Conservation (phyloP, 2,797 vertebrate genomes). For the Leptodactylus fallax region DNA sequence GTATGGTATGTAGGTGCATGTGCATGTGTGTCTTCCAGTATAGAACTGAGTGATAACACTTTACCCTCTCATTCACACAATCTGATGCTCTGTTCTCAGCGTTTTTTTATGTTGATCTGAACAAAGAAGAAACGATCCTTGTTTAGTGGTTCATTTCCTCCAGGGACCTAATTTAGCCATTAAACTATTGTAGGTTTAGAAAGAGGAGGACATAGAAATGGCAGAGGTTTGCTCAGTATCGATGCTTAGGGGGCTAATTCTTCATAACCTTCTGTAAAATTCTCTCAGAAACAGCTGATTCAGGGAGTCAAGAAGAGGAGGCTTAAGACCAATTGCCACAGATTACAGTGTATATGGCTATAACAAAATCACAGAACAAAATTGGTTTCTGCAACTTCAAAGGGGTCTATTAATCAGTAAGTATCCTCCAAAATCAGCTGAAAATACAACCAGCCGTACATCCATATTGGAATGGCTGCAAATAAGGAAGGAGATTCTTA, state of each 20-base stretch:
- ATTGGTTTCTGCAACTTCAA: constrained; percentile 41
- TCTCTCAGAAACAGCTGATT: constrained; percentile 75
- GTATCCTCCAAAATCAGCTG: constrained; percentile 19
- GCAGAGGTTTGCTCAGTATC: constrained; percentile 73
- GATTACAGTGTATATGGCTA: constrained; percentile 54
- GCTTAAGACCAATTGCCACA: constrained; percentile 57
- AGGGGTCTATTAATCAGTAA: constrained; percentile 25
- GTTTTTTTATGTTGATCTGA: constrained; percentile 77
- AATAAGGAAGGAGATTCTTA: not conserved
- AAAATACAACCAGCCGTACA: not conserved
- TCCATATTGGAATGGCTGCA: not conserved
- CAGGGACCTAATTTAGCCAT: constrained; percentile 81
- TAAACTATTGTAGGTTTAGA: constrained; percentile 75
- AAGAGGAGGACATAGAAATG: constrained; percentile 74
- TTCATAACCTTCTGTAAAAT: constrained; percentile 72
- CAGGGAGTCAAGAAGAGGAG: constrained; percentile 59
- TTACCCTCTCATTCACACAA: constrained; percentile 70
- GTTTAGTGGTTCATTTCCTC: constrained; percentile 75
- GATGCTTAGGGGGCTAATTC: constrained; percentile 74
- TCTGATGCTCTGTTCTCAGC: constrained; percentile 72
- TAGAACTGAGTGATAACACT: constrained; percentile 63
- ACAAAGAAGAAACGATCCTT: constrained; percentile 76
- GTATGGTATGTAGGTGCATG: not conserved
- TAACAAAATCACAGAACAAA: constrained; percentile 47
- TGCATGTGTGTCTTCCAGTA: not conserved